Evolutionary conservation across 2,888 invertebrate species (phyloP).

Genomic region (Scaptodrosophila latifasciaeformis): DNA sequence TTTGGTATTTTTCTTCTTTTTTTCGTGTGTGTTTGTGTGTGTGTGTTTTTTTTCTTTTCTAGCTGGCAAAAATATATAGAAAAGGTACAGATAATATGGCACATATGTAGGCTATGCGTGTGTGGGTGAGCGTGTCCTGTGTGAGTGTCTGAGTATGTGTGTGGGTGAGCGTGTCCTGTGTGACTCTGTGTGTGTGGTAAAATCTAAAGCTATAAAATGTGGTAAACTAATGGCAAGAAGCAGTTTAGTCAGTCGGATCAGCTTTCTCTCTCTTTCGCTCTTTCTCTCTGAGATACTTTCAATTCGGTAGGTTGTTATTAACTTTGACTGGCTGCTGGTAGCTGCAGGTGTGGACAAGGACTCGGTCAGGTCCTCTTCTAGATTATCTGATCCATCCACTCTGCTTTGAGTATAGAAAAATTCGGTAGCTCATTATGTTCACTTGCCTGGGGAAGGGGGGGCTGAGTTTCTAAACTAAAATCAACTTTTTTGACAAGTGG

Average conservation of each 20-base stretch:
- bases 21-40: too few species aligned
- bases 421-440: too few species aligned
- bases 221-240: slow-evolving; percentile 42
- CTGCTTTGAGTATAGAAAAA: too few species aligned
- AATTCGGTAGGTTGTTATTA: slow-evolving; percentile 35
- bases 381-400: too few species aligned
- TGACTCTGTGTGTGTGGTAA: slow-evolving; percentile 9
- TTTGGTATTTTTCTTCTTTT: too few species aligned
- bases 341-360: too few species aligned
- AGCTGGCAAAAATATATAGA: too few species aligned
- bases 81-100: not conserved
- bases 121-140: not conserved
- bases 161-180: slow-evolving; percentile 12
- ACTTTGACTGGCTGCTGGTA: slow-evolving; percentile 33
- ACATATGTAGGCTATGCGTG: not conserved
- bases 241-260: not conserved
- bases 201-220: slow-evolving; percentile 41
- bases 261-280: not conserved
- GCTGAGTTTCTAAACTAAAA: too few species aligned
- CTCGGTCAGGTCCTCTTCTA: too few species aligned
- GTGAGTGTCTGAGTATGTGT: not conserved
- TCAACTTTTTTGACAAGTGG: too few species aligned
- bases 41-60: too few species aligned
- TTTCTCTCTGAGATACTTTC: not conserved
- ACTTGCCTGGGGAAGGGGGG: too few species aligned